These are phyloP conservation scores for Danio tinwini DNA, from an alignment of 2,797 vertebrate genomes.

Conservation along the genomic window DNA sequence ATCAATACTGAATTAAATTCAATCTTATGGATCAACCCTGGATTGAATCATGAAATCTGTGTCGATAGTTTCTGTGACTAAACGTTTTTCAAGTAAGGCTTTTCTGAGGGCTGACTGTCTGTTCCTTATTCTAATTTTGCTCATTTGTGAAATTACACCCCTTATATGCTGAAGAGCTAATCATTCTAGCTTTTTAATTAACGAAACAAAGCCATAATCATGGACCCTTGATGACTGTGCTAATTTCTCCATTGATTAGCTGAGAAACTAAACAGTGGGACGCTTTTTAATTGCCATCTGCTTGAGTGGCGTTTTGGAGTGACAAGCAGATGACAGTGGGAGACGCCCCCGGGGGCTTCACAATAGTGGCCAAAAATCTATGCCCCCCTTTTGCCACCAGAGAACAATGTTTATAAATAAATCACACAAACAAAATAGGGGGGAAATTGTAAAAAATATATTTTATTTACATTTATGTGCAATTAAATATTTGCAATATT, in stretches of 20 bases:
- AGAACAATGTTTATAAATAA: constrained; percentile 7
- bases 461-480: no score
- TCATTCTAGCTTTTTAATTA: constrained; percentile 29
- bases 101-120: constrained; percentile 13
- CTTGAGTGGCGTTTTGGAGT: constrained; percentile 37
- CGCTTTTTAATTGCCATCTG: constrained; percentile 48
- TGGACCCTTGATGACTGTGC: constrained; percentile 43
- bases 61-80: neutral
- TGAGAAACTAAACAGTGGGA: constrained; percentile 41
- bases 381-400: neutral
- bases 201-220: constrained; percentile 32
- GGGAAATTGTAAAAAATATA: neutral
- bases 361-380: constrained; percentile 19
- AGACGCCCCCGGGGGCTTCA: constrained; percentile 12
- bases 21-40: neutral
- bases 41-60: neutral
- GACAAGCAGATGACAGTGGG: constrained; percentile 42
- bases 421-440: neutral
- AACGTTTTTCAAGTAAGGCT: neutral
- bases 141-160: constrained; percentile 27
- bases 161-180: constrained; percentile 14
- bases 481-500: no score
- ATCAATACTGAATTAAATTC: no score
- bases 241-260: constrained; percentile 44
- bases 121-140: constrained; percentile 15